Evolutionary conservation across 2,797 vertebrate genomes (phyloP).

Genomic region (Nannoperca obscura): DNA sequence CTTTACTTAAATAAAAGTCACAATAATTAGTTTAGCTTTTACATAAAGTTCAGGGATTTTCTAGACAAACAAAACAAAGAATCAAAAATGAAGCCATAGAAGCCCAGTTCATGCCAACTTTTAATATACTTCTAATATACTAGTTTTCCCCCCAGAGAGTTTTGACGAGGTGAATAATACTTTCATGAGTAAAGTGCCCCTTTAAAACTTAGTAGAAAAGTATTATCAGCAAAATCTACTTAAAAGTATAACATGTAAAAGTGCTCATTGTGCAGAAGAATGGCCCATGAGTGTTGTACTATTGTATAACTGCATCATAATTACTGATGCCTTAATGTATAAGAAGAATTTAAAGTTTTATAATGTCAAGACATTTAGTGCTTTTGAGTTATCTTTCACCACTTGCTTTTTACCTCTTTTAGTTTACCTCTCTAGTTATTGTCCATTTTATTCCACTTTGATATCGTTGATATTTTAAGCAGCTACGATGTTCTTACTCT

Average conservation of each 20-base stretch:
- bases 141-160: too few relatives aligned
- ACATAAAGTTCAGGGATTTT: not conserved
- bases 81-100: not conserved
- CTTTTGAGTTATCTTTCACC: not conserved
- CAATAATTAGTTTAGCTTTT: not conserved
- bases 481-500: not conserved
- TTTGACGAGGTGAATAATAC: too few relatives aligned
- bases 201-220: too few relatives aligned
- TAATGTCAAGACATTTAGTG: not conserved
- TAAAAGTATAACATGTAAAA: too few relatives aligned
- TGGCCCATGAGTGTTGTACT: too few relatives aligned
- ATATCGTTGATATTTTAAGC: not conserved
- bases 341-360: not conserved
- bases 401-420: not conserved
- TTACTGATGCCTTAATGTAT: not conserved
- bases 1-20: slow-evolving; percentile 5
- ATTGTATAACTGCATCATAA: too few relatives aligned
- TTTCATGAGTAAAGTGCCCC: too few relatives aligned
- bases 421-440: too few relatives aligned
- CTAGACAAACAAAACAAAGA: not conserved
- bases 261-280: too few relatives aligned
- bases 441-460: not conserved
- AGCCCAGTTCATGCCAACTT: not conserved
- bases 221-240: too few relatives aligned
- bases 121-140: not conserved